A percentile compares a stretch with the other conserved stretches of the same genome.
These are phyloP conservation scores for Chunga burmeisteri DNA, from an alignment of 2,113 vertebrate genomes.

Conservation along the genomic window DNA sequence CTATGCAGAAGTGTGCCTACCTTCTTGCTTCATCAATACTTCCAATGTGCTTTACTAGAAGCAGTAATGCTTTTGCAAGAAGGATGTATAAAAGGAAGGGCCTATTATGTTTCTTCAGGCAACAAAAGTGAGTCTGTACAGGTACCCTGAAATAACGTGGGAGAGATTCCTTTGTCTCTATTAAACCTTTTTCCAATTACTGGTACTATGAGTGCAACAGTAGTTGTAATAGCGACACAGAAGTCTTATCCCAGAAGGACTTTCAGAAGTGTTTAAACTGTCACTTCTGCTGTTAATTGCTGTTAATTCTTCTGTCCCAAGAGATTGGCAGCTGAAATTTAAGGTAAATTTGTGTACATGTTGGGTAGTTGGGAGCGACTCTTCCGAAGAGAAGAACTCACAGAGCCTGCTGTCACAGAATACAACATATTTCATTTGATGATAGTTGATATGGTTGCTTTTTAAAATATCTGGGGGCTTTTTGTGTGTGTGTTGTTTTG, in stretches of 20 bases:
- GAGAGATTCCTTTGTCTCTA: not conserved
- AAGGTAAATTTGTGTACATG: not conserved
- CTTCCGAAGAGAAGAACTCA: not conserved
- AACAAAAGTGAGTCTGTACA: not conserved
- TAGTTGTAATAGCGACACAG: not conserved
- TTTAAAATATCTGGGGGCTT: not conserved
- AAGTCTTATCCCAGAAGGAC: not conserved
- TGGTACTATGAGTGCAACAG: not conserved
- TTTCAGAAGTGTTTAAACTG: not conserved
- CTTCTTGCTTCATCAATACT: not conserved
- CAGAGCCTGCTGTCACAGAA: not conserved
- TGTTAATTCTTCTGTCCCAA: not conserved
- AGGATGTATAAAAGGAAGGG: not conserved
- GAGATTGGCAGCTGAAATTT: not conserved
- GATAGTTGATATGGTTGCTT: not conserved
- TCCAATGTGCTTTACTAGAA: not conserved
- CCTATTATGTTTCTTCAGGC: not conserved
- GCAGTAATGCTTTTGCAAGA: accelerated
- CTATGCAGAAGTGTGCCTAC: not conserved
- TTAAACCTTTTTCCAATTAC: not conserved
- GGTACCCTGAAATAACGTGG: not conserved
- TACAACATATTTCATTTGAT: not conserved
- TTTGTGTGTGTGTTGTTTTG: not conserved
- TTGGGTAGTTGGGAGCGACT: not conserved
- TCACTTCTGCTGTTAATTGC: not conserved